Base-by-base conservation (phyloP, 1,140 invertebrate genomes). In the Drosophila truncata region DNA sequence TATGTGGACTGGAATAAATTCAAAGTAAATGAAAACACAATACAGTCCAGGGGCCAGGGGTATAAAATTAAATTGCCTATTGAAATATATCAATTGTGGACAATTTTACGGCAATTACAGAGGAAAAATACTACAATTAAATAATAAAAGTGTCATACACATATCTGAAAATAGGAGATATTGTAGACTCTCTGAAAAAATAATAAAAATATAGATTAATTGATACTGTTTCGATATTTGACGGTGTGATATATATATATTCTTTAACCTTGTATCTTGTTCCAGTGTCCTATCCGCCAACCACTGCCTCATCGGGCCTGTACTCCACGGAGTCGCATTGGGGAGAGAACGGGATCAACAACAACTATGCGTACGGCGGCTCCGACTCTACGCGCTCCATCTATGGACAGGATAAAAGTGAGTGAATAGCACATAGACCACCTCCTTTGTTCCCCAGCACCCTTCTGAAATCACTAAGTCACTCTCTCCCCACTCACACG, bases 211-310 rank as follows among this genome's bases (percentile, higher is more conserved):
- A 29, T 29, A 29, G 27, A 29, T 29, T 29, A 1, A 29, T 29
- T 29, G 27, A 29, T 29, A 29, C 27, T 8, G 8, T 29, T 27
- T 27, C 27, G 27, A 27, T 27, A 27, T 27, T 27, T 27, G n/a
- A n/a, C n/a, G n/a, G n/a, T n/a, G n/a, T n/a, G n/a, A n/a, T n/a
- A n/a, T 0, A 27, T 27, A 27, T 27, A 27, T 27, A 27, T 27
- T 27, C 27, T 27, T 20, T 14, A 20, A 20, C 8, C 5, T 3
- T 16, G 9, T 47, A 6, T 50, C 4, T 63, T 13, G 11, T 78
- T 81, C 0, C 69, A 92, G 91, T 92, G 13, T 92, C 91, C 9
- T 91, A 92, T 85, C 91, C 91, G 1, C 86, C 83, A 18, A 92
- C 91, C 7, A 92, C 91, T 6, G 65, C 74, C 13, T 76, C 80